These are phyloP conservation scores for Caenorhabditis inopinata DNA, from an alignment of 1,140 invertebrate genomes.

Conservation along the genomic window DNA sequence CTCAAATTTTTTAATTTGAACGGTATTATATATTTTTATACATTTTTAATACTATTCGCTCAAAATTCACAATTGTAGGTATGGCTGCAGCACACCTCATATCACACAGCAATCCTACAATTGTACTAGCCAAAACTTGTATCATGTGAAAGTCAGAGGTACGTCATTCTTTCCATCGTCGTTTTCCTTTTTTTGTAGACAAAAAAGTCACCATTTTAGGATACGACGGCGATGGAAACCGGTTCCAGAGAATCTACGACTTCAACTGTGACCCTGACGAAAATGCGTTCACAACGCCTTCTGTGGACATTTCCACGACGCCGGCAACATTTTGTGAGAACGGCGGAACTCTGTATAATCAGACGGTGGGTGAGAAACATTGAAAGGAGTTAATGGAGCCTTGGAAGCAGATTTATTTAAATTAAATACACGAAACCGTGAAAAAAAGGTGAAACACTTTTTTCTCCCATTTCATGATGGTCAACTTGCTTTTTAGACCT, in stretches of 20 bases:
- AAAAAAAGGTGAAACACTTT: too few species aligned
- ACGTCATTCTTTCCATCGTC: not conserved
- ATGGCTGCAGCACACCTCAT: constrained; percentile 33
- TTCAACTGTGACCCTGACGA: constrained; percentile 28
- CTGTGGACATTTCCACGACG: not conserved
- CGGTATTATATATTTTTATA: too few species aligned
- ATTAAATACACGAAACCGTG: not conserved
- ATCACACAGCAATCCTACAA: constrained; percentile 28
- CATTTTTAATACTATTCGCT: too few species aligned
- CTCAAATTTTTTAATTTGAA: too few species aligned
- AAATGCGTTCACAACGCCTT: constrained; percentile 4
- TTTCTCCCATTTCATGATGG: too few species aligned
- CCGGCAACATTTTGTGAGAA: constrained; percentile 40
- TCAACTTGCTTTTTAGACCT: too few species aligned
- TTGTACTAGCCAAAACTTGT: constrained; percentile 6
- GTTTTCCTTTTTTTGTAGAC: not conserved
- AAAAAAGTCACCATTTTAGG: not conserved
- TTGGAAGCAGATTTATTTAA: too few species aligned
- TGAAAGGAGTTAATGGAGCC: too few species aligned
- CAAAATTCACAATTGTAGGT: not conserved
- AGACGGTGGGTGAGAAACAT: not conserved
- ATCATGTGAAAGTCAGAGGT: constrained; percentile 37
- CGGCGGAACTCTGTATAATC: constrained; percentile 37
- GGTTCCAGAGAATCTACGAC: constrained; percentile 42
- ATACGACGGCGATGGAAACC: constrained; percentile 39